phyloP scores from a whole-genome alignment of 2,797 vertebrate genomes.

The Malacoctenus gilli region DNA sequence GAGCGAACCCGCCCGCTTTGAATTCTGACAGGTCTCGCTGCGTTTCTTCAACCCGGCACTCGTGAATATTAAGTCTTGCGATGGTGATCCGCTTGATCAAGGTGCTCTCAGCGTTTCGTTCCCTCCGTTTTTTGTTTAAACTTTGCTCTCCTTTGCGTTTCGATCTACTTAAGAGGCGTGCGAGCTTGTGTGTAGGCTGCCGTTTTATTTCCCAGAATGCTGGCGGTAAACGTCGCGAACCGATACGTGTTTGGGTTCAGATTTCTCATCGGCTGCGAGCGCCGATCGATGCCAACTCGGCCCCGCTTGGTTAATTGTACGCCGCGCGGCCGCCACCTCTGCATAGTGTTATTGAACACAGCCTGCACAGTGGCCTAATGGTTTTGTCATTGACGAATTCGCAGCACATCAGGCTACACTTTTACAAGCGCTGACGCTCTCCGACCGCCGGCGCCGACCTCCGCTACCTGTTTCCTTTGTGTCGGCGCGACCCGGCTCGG shows the following conservation, averaged over 20 bases:
- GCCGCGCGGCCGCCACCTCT: constrained; percentile 20
- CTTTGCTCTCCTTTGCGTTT: constrained; percentile 2
- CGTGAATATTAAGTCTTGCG: constrained; percentile 22
- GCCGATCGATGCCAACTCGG: constrained; percentile 44
- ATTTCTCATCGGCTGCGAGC: constrained; percentile 44
- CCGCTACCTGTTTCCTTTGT: constrained; percentile 9
- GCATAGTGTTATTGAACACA: constrained; percentile 36
- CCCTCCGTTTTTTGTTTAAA: constrained; percentile 3
- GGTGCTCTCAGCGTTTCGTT: constrained; percentile 8
- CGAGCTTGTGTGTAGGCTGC: background rate
- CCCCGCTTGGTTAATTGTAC: constrained; percentile 37
- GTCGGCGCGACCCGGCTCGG: constrained; percentile 2
- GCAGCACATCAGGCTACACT: constrained; percentile 26
- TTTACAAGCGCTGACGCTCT: constrained; percentile 38
- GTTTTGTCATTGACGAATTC: constrained; percentile 53
- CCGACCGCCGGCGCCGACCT: constrained; percentile 1
- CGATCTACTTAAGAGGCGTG: background rate
- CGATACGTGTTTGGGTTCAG: constrained; percentile 5
- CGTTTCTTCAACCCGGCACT: constrained; percentile 13
- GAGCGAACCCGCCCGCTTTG: constrained; percentile 37
- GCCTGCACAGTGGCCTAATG: constrained; percentile 30
- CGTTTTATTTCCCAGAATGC: constrained; percentile 35
- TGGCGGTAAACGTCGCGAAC: constrained; percentile 22
- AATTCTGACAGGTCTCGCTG: constrained; percentile 28
- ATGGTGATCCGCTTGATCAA: constrained; percentile 17